Conservation (phyloP, 2,888 invertebrate species). For the Spatulosminthurus flaviceps region DNA sequence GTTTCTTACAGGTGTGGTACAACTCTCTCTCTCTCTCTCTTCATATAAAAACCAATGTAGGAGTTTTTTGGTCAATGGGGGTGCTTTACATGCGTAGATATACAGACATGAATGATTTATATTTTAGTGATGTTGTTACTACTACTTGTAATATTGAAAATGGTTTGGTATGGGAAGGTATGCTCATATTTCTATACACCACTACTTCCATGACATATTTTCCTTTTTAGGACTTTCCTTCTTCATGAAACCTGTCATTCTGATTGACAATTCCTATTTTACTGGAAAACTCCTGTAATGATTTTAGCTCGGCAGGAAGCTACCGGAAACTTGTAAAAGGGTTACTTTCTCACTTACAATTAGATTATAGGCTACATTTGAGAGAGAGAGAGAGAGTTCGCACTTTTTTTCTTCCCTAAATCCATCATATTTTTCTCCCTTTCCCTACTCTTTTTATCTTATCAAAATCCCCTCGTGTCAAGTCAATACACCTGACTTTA, state of each 20-base stretch:
- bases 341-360: constrained; percentile 18
- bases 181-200: neutral
- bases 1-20: too few species aligned
- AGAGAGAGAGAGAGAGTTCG: neutral
- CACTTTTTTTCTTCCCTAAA: neutral
- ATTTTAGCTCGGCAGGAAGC: constrained; percentile 3
- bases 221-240: constrained; percentile 2
- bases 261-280: constrained; percentile 31
- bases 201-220: constrained; percentile 21
- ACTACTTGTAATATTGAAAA: constrained; percentile 8
- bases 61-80: too few species aligned
- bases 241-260: constrained; percentile 21
- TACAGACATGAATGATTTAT: neutral
- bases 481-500: too few species aligned
- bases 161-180: neutral
- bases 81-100: neutral
- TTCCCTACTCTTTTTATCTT: too few species aligned
- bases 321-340: constrained; percentile 4
- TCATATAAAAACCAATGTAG: too few species aligned
- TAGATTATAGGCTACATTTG: constrained; percentile 12
- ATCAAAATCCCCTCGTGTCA: too few species aligned
- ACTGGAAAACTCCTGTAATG: neutral
- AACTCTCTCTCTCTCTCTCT: too few species aligned
- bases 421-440: neutral
- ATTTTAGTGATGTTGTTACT: neutral